Percentiles rank a stretch among this genome's conserved stretches.
Evolutionary conservation across 2,888 invertebrate species (phyloP).

Genomic region (Spilarctia lutea): DNA sequence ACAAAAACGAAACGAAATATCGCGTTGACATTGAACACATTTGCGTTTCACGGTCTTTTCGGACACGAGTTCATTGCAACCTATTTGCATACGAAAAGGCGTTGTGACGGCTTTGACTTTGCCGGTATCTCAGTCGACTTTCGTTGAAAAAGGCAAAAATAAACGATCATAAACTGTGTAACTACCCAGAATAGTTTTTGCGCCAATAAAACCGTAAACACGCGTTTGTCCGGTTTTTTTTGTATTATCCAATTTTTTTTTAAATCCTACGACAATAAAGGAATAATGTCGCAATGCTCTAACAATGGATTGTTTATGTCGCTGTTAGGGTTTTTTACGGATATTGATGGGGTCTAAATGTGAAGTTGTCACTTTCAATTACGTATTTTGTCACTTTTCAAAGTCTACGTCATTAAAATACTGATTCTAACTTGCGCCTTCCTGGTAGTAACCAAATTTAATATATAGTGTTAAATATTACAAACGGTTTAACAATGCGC

Average conservation of each 20-base stretch:
- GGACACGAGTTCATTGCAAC: constrained; percentile 79
- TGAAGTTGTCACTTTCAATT: constrained; percentile 55
- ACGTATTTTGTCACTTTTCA: constrained; percentile 39
- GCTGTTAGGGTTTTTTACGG: constrained; percentile 60
- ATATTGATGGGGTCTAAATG: constrained; percentile 59
- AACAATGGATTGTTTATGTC: constrained; percentile 74
- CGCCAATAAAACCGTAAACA: constrained; percentile 77
- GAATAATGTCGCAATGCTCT: constrained; percentile 75
- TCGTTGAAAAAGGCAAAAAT: constrained; percentile 74
- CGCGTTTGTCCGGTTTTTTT: constrained; percentile 61
- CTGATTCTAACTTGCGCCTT: constrained; percentile 1
- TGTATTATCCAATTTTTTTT: constrained; percentile 67
- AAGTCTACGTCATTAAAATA: constrained; percentile 23
- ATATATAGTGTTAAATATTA: neutral
- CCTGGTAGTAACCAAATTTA: constrained; percentile 5
- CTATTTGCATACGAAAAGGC: constrained; percentile 82
- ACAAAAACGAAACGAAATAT: constrained; percentile 62
- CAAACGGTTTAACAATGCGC: constrained; percentile 3
- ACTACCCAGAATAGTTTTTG: constrained; percentile 77
- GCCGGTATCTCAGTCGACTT: constrained; percentile 73
- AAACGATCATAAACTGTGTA: constrained; percentile 68
- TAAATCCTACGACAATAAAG: constrained; percentile 61
- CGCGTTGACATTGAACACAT: constrained; percentile 73
- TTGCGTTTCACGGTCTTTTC: constrained; percentile 64
- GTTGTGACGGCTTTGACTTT: constrained; percentile 70